Conservation (phyloP, 1,140 invertebrate genomes). For the Trialeurodes vaporariorum region DNA sequence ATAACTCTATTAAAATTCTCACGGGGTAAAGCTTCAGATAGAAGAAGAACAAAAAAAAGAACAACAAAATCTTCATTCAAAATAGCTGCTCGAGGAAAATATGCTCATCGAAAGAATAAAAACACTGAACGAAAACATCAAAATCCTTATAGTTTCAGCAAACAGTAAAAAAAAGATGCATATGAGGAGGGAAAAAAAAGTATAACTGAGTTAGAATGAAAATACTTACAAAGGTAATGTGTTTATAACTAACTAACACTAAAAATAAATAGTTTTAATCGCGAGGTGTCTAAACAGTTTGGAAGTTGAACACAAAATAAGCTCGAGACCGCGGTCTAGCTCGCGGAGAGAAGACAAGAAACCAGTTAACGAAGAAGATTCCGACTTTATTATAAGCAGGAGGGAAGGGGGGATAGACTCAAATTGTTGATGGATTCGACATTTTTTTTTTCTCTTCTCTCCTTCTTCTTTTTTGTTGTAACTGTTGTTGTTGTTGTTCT, state of each 20-base stretch:
- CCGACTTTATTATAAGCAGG: not conserved
- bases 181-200: too few species aligned
- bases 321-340: not conserved
- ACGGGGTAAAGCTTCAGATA: too few species aligned
- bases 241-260: not conserved
- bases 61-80: too few species aligned
- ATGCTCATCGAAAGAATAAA: too few species aligned
- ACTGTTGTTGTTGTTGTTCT: too few species aligned
- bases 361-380: not conserved
- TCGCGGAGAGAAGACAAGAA: not conserved
- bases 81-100: too few species aligned
- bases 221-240: slow-evolving; percentile 1
- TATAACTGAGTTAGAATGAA: not conserved
- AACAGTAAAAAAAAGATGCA: too few species aligned
- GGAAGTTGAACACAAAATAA: not conserved
- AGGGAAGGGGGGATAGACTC: not conserved
- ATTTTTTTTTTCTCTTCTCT: not conserved
- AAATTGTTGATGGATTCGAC: not conserved
- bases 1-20: too few species aligned
- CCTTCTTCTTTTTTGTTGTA: not conserved
- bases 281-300: not conserved
- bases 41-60: too few species aligned
- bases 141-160: too few species aligned
- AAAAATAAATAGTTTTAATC: not conserved
- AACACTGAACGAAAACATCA: too few species aligned